A percentile compares a stretch with the other conserved stretches of the same genome.
Evolutionary conservation across 2,113 vertebrate genomes (phyloP).

Genomic region (Axis porcinus): DNA sequence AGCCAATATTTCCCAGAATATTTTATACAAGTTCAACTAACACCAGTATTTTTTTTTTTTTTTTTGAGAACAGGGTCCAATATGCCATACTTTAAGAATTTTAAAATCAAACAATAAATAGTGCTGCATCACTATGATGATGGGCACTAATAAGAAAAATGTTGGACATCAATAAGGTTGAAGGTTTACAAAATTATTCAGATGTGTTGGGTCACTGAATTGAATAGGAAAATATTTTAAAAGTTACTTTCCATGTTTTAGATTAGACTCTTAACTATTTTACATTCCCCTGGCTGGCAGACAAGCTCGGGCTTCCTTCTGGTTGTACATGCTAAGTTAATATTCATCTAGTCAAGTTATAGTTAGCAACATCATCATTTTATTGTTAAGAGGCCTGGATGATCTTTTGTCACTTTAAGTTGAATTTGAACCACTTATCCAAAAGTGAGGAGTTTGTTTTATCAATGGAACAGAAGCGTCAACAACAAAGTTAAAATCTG

Average conservation of each 20-base stretch:
- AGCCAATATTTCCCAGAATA: background rate
- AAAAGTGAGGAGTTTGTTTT: background rate
- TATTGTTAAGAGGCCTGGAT: background rate
- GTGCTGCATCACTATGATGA: background rate
- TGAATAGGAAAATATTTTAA: background rate
- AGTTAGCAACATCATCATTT: background rate
- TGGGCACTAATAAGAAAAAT: background rate
- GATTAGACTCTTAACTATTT: background rate
- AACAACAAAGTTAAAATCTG: background rate
- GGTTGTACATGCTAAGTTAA: background rate
- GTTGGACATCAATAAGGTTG: background rate
- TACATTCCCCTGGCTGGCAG: background rate
- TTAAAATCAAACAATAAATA: background rate
- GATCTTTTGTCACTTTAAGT: background rate
- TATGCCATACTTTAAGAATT: conserved; percentile 1
- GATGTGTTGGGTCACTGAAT: background rate
- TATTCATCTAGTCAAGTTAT: background rate
- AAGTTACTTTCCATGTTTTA: background rate
- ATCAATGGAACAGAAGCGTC: background rate
- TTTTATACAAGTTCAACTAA: conserved; percentile 38
- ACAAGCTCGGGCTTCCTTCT: background rate
- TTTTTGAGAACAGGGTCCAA: background rate
- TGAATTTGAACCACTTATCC: background rate
- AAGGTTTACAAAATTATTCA: background rate
- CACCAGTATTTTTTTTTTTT: background rate